Evolutionary conservation across 2,888 invertebrate species (phyloP), one percentile per base, ranked within the genome.

Genomic region (Plagodis dolabraria): DNA sequence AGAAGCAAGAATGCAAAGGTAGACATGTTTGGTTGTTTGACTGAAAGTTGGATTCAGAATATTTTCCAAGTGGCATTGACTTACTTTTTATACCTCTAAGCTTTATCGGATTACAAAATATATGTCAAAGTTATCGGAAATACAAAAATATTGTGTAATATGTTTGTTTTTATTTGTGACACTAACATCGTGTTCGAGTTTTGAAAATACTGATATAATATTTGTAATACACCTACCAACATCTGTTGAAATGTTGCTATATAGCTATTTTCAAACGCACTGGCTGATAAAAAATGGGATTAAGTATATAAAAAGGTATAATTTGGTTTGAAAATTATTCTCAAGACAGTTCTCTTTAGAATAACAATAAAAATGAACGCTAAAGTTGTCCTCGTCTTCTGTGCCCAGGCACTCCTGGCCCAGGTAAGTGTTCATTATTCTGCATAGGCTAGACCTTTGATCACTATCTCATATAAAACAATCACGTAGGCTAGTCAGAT

Each of bases 331-430:
- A 40, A 40, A 10, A 35, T 47, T 36, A 36, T 47, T 47, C 47
- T 47, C 46, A n/a, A 47, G 40, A 33, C 9, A 49, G 8, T 7
- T 0, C 5, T 5, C 34, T 8, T 1, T 50, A 11, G 10, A 6
- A 50, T 43, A 34, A 54, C 63, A 65, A 48, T 43, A 34, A 65
- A 53, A 40, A 70, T 70, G 69, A 55, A 60, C 11, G 38, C 60
- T 12, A 60, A 65, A 11, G 53, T 63, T 47, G 50, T 68, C 33
- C 47, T 73, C 44, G 53, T 72, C 43, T 52, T 70, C 62, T 71
- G 67, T 57, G 52, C 68, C 48, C 67, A 71, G 64, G 68, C 67
- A 63, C 71, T 65, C 57, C 64, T 72, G 53, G 50, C 70, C 38
- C 67, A 73, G 64, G 71, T 68, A 47, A 42, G 64, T 55, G 22